Evolutionary conservation across 1,140 invertebrate species (phyloP), one percentile per base, ranked within the genome.

Genomic region (Penaeus indicus): DNA sequence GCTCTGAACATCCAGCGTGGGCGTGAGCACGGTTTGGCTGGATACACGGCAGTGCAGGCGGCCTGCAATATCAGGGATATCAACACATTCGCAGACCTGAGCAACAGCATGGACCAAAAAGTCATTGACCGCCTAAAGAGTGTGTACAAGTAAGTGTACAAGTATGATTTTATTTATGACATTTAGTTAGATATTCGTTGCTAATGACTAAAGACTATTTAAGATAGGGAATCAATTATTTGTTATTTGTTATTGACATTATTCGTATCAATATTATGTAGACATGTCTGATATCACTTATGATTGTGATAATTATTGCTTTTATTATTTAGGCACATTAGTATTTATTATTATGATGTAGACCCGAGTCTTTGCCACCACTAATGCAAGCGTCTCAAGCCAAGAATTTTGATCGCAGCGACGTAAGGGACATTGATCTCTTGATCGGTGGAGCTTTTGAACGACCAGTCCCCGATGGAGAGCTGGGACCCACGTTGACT

Each of bases 401-500:
- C 18, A 3, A 11, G 25, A 42, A 42, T 72, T 16, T 72, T 7
- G 2, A 11, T n/a, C 22, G 25, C 91, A 92, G 93, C 47, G 93
- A 94, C 91, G 95, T 95, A 69, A 93, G 95, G 60, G 97, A 98
- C 91, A 95, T 98, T 27, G 97, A 98, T 92, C 93, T 98, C 0
- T 94, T 96, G 80, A 94, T 97, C 42, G 96, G 96, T 38, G 95
- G 96, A 62, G 95, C 97, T 92, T 94, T 96, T 4, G 97, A 98
- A 92, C 92, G 91, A 1, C 93, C 94, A 3, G 91, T 94, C 2
- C 94, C 95, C 3, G 95, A 95, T 13, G 95, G 95, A 3, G 91
- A 96, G 38, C 92, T 97, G 2, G 97, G 97, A 21, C 96, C 96
- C 0, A 97, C 96, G 2, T 97, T 97, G 91, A 95, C 94, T 22